Percentiles rank a stretch among this genome's conserved stretches.
Evolutionary conservation across 2,888 invertebrate genomes (phyloP).

Genomic region (Oscheius sp.): DNA sequence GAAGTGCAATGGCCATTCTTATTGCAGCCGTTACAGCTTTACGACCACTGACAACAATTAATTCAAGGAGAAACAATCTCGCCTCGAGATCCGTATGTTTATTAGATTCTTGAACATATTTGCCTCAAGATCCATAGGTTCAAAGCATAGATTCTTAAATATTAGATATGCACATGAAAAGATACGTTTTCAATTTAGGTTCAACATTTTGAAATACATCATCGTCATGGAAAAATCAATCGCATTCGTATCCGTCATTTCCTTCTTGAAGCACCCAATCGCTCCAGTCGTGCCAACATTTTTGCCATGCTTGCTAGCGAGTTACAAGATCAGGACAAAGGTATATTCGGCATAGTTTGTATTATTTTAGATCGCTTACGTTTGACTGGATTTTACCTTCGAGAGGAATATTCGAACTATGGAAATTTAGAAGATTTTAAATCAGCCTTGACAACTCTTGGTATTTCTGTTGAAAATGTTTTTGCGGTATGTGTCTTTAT

Average conservation of each 20-base stretch:
- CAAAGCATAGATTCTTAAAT: too few relatives aligned
- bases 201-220: conserved; percentile 42
- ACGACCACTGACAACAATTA: conserved; percentile 43
- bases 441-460: conserved; percentile 31
- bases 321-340: conserved; percentile 42
- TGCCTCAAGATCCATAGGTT: background rate
- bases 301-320: conserved; percentile 50
- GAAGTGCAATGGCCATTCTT: conserved; percentile 36
- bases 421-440: conserved; percentile 45
- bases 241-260: conserved; percentile 37
- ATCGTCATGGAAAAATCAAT: conserved; percentile 36
- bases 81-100: conserved; percentile 36
- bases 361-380: conserved; percentile 37
- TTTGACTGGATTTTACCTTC: conserved; percentile 46
- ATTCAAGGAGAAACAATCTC: conserved; percentile 41
- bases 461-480: conserved; percentile 38
- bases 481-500: too few relatives aligned
- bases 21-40: conserved; percentile 37
- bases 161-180: background rate
- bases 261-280: conserved; percentile 45
- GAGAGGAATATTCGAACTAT: conserved; percentile 40
- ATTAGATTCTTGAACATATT: background rate
- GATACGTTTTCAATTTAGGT: too few relatives aligned
- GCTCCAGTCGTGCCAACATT: conserved; percentile 46
- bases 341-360: too few relatives aligned